A percentile compares a stretch with the other conserved stretches of the same genome.
Conservation (phyloP, 2,888 invertebrate genomes). For the Agapostemon virescens region DNA sequence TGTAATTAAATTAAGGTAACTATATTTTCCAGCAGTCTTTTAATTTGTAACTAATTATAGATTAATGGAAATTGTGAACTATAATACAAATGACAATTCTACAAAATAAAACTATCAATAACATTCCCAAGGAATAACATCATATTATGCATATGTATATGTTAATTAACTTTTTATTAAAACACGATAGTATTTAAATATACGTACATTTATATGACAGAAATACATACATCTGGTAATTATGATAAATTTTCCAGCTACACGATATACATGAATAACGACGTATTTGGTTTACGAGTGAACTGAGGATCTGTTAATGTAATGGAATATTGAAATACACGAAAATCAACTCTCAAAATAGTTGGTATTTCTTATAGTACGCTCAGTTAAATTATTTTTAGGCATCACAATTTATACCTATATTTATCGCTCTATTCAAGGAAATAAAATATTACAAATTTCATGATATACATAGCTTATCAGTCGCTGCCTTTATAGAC, state of each 20-base stretch:
- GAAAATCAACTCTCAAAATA: slow-evolving; percentile 50
- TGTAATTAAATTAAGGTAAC: slow-evolving; percentile 51
- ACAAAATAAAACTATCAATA: slow-evolving; percentile 2
- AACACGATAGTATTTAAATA: slow-evolving; percentile 57
- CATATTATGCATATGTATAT: slow-evolving; percentile 38
- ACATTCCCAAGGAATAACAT: slow-evolving; percentile 48
- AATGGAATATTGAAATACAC: slow-evolving; percentile 53
- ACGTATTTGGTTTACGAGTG: slow-evolving; percentile 45
- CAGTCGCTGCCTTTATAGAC: slow-evolving; percentile 35
- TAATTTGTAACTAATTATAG: slow-evolving; percentile 56
- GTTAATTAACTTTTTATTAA: slow-evolving; percentile 63
- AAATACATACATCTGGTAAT: slow-evolving; percentile 58
- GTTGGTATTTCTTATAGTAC: slow-evolving; percentile 30
- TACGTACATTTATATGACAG: slow-evolving; percentile 59
- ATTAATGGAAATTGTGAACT: slow-evolving; percentile 43
- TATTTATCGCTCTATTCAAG: slow-evolving; percentile 27
- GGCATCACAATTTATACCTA: slow-evolving; percentile 39
- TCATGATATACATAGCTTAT: slow-evolving; percentile 41
- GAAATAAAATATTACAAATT: slow-evolving; percentile 56
- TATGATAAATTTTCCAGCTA: slow-evolving; percentile 52
- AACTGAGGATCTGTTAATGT: slow-evolving; percentile 45
- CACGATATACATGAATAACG: slow-evolving; percentile 51
- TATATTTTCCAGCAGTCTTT: slow-evolving; percentile 37
- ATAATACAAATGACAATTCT: slow-evolving; percentile 26
- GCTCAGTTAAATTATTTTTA: slow-evolving; percentile 49